Percentiles rank a stretch among this genome's conserved stretches.
phyloP scores from a whole-genome alignment of 2,113 vertebrate genomes.

The Bos javanicus region DNA sequence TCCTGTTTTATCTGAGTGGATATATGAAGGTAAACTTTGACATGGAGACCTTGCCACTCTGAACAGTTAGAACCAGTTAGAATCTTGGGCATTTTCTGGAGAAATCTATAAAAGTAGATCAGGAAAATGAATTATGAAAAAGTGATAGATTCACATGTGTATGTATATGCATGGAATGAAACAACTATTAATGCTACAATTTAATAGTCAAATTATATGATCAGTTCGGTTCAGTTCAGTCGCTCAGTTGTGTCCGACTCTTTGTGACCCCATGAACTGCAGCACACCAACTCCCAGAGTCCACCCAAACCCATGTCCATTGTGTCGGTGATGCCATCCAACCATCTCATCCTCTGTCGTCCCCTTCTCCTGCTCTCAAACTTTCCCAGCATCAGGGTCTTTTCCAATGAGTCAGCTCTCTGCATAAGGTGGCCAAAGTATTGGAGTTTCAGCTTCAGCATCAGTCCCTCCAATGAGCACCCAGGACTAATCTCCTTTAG shows the following conservation, averaged over 20 bases:
- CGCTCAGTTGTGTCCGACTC: not conserved
- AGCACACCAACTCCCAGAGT: not conserved
- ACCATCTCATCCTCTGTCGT: not conserved
- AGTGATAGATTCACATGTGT: not conserved
- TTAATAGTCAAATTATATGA: not conserved
- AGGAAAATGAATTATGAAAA: slow-evolving; percentile 12
- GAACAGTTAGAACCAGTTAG: not conserved
- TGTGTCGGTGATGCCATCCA: not conserved
- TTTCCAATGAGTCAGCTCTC: not conserved
- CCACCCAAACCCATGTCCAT: not conserved
- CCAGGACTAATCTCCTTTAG: not conserved
- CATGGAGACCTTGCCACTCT: not conserved
- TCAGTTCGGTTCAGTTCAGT: not conserved
- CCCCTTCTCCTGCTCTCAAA: not conserved
- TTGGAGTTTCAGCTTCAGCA: not conserved
- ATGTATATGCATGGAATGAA: not conserved
- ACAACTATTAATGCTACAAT: not conserved
- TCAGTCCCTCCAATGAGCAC: not conserved
- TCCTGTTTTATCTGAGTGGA: not conserved
- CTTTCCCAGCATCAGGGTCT: not conserved
- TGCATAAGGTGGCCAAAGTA: not conserved
- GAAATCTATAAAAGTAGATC: not conserved
- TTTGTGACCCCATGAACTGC: not conserved
- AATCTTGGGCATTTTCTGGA: not conserved
- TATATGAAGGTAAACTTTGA: not conserved